phyloP scores from a whole-genome alignment of 2,797 vertebrate species.

The Orientallactaga sibirica region DNA sequence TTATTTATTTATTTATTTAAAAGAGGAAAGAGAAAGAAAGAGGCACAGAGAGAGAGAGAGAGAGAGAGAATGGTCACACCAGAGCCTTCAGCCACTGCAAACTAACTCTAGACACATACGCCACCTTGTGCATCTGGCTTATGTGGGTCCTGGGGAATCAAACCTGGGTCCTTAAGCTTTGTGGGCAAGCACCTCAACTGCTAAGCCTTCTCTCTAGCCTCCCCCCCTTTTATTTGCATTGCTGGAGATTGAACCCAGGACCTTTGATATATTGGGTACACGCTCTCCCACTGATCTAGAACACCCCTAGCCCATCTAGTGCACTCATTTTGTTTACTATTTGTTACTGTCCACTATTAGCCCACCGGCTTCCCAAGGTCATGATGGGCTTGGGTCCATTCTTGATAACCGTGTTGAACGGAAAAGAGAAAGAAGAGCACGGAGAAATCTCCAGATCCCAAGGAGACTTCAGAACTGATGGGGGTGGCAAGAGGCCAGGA shows the following conservation, averaged over 20 bases:
- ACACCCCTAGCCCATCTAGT: background rate
- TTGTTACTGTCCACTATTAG: background rate
- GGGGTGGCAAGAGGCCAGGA: background rate
- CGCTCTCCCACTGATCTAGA: background rate
- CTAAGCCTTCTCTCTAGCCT: too few relatives aligned
- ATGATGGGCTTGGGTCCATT: background rate
- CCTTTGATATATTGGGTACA: background rate
- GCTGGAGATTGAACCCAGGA: background rate
- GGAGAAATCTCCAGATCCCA: background rate
- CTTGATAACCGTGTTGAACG: background rate
- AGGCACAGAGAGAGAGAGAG: too few relatives aligned
- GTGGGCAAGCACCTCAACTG: too few relatives aligned
- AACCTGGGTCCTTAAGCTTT: too few relatives aligned
- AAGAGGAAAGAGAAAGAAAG: too few relatives aligned
- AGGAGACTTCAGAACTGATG: background rate
- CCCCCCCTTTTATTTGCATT: background rate
- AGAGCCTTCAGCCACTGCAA: too few relatives aligned
- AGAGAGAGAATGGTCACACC: too few relatives aligned
- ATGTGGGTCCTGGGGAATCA: too few relatives aligned
- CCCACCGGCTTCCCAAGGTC: background rate
- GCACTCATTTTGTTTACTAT: background rate
- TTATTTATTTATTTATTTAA: too few relatives aligned
- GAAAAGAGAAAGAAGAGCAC: background rate
- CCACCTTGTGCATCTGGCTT: too few relatives aligned
- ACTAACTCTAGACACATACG: too few relatives aligned